Conservation (phyloP, 1,140 invertebrate species). For the Antheraea pernyi region DNA sequence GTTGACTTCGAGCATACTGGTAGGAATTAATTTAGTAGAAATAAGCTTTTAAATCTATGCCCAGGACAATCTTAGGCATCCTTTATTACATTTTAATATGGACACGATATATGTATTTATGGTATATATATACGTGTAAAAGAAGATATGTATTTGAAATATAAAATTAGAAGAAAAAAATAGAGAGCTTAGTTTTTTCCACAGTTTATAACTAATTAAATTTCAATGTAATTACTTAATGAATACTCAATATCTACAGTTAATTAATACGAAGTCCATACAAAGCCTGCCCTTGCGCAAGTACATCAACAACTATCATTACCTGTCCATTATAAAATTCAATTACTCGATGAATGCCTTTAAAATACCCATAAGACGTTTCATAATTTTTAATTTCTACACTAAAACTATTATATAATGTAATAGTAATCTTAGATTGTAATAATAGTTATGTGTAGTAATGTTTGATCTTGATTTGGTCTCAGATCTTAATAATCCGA, state of each 20-base stretch:
- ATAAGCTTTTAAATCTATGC: too few relatives aligned
- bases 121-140: too few relatives aligned
- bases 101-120: too few relatives aligned
- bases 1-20: too few relatives aligned
- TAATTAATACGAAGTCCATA: constrained; percentile 1
- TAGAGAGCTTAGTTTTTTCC: neutral
- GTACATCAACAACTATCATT: constrained; percentile 24
- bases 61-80: too few relatives aligned
- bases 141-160: too few relatives aligned
- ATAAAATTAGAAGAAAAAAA: neutral
- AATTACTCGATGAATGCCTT: constrained; percentile 17
- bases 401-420: neutral
- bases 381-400: neutral
- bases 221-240: neutral
- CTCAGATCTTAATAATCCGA: too few relatives aligned
- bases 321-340: constrained; percentile 29
- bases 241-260: neutral
- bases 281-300: constrained; percentile 14
- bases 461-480: neutral
- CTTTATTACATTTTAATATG: too few relatives aligned
- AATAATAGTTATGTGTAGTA: neutral
- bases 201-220: neutral
- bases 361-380: neutral
- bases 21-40: too few relatives aligned
- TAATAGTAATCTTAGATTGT: neutral